These are phyloP conservation scores for Mamestra brassicae DNA, from an alignment of 2,888 invertebrate species.

Conservation along the genomic window DNA sequence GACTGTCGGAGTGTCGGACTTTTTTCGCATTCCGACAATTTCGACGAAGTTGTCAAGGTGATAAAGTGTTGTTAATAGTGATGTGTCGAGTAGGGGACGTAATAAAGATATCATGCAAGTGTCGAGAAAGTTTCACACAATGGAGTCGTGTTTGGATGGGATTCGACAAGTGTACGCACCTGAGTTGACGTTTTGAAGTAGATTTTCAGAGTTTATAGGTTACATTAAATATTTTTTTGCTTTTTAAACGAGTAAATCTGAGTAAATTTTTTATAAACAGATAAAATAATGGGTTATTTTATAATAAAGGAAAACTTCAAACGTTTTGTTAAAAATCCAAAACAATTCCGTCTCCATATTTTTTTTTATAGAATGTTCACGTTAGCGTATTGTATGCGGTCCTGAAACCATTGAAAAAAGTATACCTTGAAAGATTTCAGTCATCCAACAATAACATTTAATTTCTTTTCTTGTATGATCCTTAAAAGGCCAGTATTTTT, in stretches of 20 bases:
- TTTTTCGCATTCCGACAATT: slow-evolving; percentile 82
- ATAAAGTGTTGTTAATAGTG: slow-evolving; percentile 73
- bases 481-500: neutral
- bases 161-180: slow-evolving; percentile 56
- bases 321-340: too few species aligned
- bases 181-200: slow-evolving; percentile 22
- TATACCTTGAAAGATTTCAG: too few species aligned
- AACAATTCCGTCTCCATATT: too few species aligned
- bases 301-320: too few species aligned
- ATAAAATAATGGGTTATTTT: too few species aligned
- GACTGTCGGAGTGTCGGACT: slow-evolving; percentile 79
- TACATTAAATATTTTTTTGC: too few species aligned
- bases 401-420: too few species aligned
- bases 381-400: too few species aligned
- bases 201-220: neutral
- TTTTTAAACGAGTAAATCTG: too few species aligned
- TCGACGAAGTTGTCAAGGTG: slow-evolving; percentile 83
- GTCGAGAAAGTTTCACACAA: slow-evolving; percentile 53
- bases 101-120: slow-evolving; percentile 65
- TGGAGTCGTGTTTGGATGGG: slow-evolving; percentile 32
- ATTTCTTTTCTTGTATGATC: neutral
- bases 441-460: too few species aligned
- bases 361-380: too few species aligned
- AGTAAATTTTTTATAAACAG: too few species aligned
- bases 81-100: slow-evolving; percentile 68